These are phyloP conservation scores for Orchesella cincta DNA, from an alignment of 1,140 invertebrate species.

Conservation along the genomic window DNA sequence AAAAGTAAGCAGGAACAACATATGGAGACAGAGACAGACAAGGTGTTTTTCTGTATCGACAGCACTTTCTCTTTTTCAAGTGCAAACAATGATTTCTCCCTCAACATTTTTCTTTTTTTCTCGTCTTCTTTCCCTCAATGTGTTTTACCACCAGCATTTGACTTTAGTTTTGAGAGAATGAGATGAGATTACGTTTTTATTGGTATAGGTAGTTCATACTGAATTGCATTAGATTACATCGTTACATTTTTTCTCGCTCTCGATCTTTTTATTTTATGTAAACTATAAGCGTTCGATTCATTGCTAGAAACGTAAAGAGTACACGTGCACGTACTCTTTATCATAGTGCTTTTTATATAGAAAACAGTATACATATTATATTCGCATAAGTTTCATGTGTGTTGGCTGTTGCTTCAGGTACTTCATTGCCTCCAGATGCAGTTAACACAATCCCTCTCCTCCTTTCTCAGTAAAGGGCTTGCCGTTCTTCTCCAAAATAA, in stretches of 20 bases:
- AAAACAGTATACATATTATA: not conserved
- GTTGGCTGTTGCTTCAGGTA: not conserved
- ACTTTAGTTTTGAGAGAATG: not conserved
- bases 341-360: not conserved
- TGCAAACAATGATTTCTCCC: no score
- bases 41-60: no score
- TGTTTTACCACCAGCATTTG: not conserved
- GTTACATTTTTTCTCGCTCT: not conserved
- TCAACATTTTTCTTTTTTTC: no score
- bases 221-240: conserved; percentile 5
- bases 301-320: not conserved
- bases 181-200: conserved; percentile 11
- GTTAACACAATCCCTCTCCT: conserved; percentile 13
- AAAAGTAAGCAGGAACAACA: no score
- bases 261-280: not conserved
- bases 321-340: not conserved
- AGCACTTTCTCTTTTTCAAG: no score
- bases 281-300: not conserved
- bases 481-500: not conserved
- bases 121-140: not conserved
- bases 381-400: not conserved
- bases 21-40: no score
- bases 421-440: not conserved
- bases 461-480: not conserved
- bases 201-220: not conserved